phyloP scores from a whole-genome alignment of 2,888 invertebrate species.

The Xanthorhoe designata region DNA sequence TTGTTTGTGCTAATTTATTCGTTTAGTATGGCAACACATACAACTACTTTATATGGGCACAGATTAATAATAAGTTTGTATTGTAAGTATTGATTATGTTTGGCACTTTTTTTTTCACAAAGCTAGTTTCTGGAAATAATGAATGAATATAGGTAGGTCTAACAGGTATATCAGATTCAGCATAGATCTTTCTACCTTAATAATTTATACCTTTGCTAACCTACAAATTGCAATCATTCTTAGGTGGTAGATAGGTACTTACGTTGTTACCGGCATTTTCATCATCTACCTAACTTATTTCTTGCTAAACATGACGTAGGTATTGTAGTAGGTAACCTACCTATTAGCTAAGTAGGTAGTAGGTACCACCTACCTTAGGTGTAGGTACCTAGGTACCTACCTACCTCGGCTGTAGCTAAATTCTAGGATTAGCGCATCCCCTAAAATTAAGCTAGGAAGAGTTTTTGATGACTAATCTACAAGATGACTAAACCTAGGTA shows the following conservation, averaged over 20 bases:
- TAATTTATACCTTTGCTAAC: neutral
- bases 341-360: too few species aligned
- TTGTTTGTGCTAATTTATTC: neutral
- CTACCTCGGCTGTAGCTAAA: too few species aligned
- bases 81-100: conserved; percentile 3
- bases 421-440: too few species aligned
- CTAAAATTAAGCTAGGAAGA: too few species aligned
- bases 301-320: too few species aligned
- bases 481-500: too few species aligned
- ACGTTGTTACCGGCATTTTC: neutral
- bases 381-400: neutral
- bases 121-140: neutral
- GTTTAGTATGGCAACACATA: neutral
- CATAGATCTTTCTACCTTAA: neutral
- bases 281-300: too few species aligned
- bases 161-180: neutral
- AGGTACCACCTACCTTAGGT: too few species aligned
- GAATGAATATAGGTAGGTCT: neutral
- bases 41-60: neutral
- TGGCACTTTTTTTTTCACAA: conserved; percentile 1
- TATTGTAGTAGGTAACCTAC: too few species aligned
- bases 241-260: too few species aligned
- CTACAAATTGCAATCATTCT: too few species aligned
- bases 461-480: too few species aligned
- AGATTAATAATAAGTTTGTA: neutral